Conservation (phyloP, 1,140 invertebrate genomes). For the Lasioglossum albipes region DNA sequence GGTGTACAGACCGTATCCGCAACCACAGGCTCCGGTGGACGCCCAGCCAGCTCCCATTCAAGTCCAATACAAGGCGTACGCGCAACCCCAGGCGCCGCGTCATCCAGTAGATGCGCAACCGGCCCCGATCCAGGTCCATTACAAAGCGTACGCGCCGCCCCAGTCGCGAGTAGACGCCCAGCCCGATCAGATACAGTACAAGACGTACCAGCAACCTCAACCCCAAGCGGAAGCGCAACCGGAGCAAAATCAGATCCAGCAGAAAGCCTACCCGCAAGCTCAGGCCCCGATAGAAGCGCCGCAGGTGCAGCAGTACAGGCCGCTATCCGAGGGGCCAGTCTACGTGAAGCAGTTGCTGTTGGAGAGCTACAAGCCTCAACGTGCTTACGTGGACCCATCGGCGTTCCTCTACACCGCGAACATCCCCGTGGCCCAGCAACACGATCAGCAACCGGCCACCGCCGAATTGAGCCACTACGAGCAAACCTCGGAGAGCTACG, state of each 20-base stretch:
- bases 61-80: constrained; percentile 23
- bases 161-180: constrained; percentile 11
- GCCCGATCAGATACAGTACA: constrained; percentile 21
- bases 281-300: constrained; percentile 6
- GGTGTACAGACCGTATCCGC: no score
- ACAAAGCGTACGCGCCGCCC: constrained; percentile 19
- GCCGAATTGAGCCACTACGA: constrained; percentile 12
- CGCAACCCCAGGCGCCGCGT: not conserved
- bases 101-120: not conserved
- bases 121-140: not conserved
- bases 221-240: not conserved
- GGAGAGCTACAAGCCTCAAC: constrained; percentile 68
- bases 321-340: constrained; percentile 66
- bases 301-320: constrained; percentile 58
- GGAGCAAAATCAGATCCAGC: not conserved
- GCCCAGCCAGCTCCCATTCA: no score
- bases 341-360: constrained; percentile 71
- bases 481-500: constrained; percentile 19
- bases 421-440: constrained; percentile 19
- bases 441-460: constrained; percentile 26
- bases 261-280: not conserved
- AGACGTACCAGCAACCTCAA: constrained; percentile 13
- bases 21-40: no score
- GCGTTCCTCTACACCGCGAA: constrained; percentile 68
- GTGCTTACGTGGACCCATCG: constrained; percentile 70